Evolutionary conservation across 2,113 vertebrate genomes (phyloP), one percentile per base, ranked within the genome.

Genomic region (Siniperca knerii): DNA sequence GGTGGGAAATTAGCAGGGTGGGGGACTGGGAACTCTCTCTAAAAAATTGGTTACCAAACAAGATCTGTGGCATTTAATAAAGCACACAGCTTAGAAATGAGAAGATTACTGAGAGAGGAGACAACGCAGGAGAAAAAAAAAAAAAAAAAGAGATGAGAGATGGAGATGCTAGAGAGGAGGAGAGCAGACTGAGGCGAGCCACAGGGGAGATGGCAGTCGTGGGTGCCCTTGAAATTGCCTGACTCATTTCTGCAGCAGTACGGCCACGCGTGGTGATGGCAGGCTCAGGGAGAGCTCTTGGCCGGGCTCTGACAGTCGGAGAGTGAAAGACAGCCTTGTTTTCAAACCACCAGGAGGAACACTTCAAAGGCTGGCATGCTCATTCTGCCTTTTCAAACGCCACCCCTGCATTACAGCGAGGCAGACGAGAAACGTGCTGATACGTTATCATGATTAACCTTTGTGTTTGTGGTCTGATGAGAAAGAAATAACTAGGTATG

Each of bases 141-240:
- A 20, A 18, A 6, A 0, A 50, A 1, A 66, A 5, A 73, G 71
- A 70, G 52, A 77, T n/a, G 8, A 68, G 35, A 85, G 75, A 79
- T 40, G n/a, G 76, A 84, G 86, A 40, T 89, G 86, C 78, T 48
- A 29, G 15, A 67, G 61, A 58, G 90, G 84, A 82, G 77, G 76
- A 76, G 70, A 87, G 86, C 60, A 90, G 80, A 87, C 72, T 80
- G 85, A 89, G 82, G 70, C 50, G 68, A 89, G 85, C 83, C 93
- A 92, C 90, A 72, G 90, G 84, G 89, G 94, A 91, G 77, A 88
- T 75, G 88, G 83, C 90, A 90, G 86, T 84, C 80, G 89, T 89
- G 92, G 94, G 92, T 94, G 94, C 91, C 94, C 93, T 95, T 95
- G 92, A 95, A 94, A 94, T 88, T 82, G 91, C 92, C 92, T 95